Percentiles rank a stretch among this genome's conserved stretches.
Evolutionary conservation across 2,113 vertebrate species (phyloP).

Genomic region (Calonectris borealis): DNA sequence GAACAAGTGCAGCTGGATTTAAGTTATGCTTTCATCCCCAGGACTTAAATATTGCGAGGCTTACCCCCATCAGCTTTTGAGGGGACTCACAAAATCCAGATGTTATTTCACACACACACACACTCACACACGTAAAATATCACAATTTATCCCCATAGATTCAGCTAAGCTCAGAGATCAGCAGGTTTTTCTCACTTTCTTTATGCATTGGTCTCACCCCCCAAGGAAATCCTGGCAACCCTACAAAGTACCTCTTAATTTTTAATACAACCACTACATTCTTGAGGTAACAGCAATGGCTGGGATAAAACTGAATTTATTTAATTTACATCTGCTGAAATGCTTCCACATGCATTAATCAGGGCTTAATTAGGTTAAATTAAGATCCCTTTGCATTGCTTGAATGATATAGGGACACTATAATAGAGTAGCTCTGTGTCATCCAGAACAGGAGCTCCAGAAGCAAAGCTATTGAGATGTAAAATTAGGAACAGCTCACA

Average conservation of each 20-base stretch:
- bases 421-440: background rate
- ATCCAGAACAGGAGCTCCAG: slow-evolving; percentile 29
- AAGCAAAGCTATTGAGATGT: background rate
- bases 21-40: background rate
- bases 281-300: background rate
- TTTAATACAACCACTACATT: slow-evolving; percentile 6
- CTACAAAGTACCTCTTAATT: slow-evolving; percentile 10
- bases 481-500: slow-evolving; percentile 8
- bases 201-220: background rate
- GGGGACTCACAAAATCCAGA: slow-evolving; percentile 13
- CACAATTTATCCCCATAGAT: background rate
- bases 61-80: slow-evolving; percentile 7
- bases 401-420: background rate
- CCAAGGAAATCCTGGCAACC: slow-evolving; percentile 30
- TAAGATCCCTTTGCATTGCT: background rate
- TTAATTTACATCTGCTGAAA: background rate
- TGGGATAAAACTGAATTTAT: background rate
- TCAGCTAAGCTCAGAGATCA: slow-evolving; percentile 37
- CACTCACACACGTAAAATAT: slow-evolving; percentile 4
- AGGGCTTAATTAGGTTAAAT: background rate
- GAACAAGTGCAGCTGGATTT: background rate
- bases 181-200: slow-evolving; percentile 37
- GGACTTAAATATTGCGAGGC: background rate
- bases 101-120: slow-evolving; percentile 18
- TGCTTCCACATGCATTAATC: background rate